These are phyloP conservation scores for Zaprionus kolodkinae DNA, from an alignment of 1,140 invertebrate genomes.

Conservation along the genomic window DNA sequence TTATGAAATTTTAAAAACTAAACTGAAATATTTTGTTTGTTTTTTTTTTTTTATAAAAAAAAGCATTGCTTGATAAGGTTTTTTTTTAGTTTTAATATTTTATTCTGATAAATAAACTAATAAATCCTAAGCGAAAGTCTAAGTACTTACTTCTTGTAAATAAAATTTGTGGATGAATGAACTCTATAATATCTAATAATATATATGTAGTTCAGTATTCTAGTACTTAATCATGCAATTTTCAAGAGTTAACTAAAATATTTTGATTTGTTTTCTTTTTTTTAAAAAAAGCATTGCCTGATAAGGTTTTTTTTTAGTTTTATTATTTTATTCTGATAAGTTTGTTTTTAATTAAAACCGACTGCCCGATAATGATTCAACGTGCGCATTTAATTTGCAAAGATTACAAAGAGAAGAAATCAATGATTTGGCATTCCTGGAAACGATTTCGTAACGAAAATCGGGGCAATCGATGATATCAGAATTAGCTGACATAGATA, in stretches of 20 bases:
- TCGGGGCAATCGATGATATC: constrained; percentile 6
- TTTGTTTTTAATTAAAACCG: constrained; percentile 34
- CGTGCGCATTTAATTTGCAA: constrained; percentile 12
- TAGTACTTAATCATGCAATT: background rate
- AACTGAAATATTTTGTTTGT: background rate
- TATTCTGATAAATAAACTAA: constrained; percentile 39
- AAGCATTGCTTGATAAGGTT: constrained; percentile 27
- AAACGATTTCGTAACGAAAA: constrained; percentile 2
- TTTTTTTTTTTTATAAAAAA: background rate
- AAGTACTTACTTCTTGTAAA: background rate
- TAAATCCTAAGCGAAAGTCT: too few species aligned
- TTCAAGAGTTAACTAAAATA: background rate
- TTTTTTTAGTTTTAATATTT: constrained; percentile 33
- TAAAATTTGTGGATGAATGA: background rate
- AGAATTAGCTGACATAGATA: background rate
- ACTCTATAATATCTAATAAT: constrained; percentile 9
- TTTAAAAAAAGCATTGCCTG: background rate
- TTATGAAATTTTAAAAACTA: background rate
- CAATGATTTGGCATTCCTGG: background rate
- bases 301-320: constrained; percentile 42
- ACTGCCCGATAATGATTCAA: constrained; percentile 6
- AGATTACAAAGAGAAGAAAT: background rate
- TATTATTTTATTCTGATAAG: constrained; percentile 31
- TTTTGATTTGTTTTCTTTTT: constrained; percentile 7
- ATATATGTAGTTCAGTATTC: background rate